Conservation (phyloP, 2,797 vertebrate genomes). For the Carcharodon carcharias region DNA sequence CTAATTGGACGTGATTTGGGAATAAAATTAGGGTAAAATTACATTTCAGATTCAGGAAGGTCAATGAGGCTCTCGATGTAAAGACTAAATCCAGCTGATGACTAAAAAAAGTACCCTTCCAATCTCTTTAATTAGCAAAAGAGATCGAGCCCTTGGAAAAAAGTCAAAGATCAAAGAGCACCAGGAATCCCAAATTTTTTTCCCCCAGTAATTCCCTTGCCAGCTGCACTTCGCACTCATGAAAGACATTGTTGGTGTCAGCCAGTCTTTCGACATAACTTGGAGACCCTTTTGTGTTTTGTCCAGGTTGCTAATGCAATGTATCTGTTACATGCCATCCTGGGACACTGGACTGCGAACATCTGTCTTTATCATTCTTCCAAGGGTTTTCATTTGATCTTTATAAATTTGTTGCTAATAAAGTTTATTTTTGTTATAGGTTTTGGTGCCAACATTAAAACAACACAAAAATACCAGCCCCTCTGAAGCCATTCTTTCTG, state of each 20-base stretch:
- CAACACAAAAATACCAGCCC: background rate
- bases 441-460: background rate
- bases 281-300: constrained; percentile 6
- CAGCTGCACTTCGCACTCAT: constrained; percentile 23
- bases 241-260: constrained; percentile 28
- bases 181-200: constrained; percentile 1
- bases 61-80: background rate
- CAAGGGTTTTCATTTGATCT: background rate
- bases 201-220: background rate
- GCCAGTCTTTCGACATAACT: constrained; percentile 16
- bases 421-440: background rate
- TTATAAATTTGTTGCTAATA: background rate
- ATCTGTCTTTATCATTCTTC: constrained; percentile 8
- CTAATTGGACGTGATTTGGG: background rate
- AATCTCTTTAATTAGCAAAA: constrained; percentile 21
- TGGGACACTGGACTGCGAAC: background rate
- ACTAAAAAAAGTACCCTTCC: constrained; percentile 2
- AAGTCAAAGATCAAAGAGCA: constrained; percentile 34
- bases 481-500: background rate
- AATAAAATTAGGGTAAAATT: background rate
- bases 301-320: constrained; percentile 23
- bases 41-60: background rate
- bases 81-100: background rate
- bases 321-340: constrained; percentile 29
- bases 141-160: constrained; percentile 2